Base-by-base conservation (phyloP, 1,140 invertebrate genomes). In the Saxidomus purpurata region DNA sequence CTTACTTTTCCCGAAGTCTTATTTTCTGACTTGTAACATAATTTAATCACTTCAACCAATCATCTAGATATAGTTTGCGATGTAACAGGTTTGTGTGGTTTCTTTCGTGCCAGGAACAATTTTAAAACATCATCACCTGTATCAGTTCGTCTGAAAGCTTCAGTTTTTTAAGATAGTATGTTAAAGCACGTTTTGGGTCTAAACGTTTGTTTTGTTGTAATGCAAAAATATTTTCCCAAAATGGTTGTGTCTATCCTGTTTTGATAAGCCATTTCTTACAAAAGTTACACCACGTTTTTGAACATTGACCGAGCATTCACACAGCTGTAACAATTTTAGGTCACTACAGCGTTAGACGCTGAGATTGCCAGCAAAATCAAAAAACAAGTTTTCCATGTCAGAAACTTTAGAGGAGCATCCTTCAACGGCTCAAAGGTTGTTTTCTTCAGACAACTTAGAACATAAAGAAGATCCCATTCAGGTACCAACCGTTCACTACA, bases 21-120 rank as follows among this genome's bases (percentile, higher is more conserved):
- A 22, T 84, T 28, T 34, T 13, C 13, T 4, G 43, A 76, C n/a
- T 83, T 82, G 38, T 89, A 79, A 79, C 49, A 67, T 8, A 55
- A 71, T 69, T 89, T 82, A 13, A 85, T 79, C 8, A 55, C 22
- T 6, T 47, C 15, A 8, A 89, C 88, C 25, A 87, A 52, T 34
- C 67, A 77, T 59, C 40, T 74, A 63, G 31, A 52, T 49, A 80
- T 52, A n/a, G 69, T 85, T 55, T 40, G 22, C 8, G 52, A 13
- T 19, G 86, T 22, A n/a, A 80, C 86, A 19, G 69, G 63, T 22
- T 52, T 43, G 67, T 85, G 88, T 13, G 63, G 63, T 79, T 55
- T 85, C 11, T 85, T 90, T 34, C 67, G 52, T 25, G 89, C 25
- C 34, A 90, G 40, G 71, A 90, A 85, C 59, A 85, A 59, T 55